phyloP scores from a whole-genome alignment of 2,113 vertebrate species.

The Podiceps cristatus region DNA sequence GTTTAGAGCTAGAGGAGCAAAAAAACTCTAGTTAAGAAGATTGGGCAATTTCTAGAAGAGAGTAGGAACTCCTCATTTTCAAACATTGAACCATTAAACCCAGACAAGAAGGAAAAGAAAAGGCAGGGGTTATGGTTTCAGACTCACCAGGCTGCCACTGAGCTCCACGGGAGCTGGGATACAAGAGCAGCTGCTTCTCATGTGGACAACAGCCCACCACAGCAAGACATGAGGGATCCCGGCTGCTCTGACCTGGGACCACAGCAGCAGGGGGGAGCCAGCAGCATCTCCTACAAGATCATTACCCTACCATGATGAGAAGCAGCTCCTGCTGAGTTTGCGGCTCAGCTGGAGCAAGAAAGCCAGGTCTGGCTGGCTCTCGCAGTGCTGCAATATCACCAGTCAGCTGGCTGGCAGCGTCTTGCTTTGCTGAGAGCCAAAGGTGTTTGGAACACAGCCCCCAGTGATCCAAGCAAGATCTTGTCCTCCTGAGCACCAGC shows the following conservation, averaged over 20 bases:
- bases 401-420: not conserved
- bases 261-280: not conserved
- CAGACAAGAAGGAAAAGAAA: not conserved
- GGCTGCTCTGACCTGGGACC: not conserved
- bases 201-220: not conserved
- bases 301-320: not conserved
- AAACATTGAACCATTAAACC: not conserved
- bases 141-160: not conserved
- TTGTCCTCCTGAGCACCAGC: not conserved
- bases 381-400: accelerated
- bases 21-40: not conserved
- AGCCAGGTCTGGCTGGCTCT: not conserved
- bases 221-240: not conserved
- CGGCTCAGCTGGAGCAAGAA: not conserved
- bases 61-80: not conserved
- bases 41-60: not conserved
- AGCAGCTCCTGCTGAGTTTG: not conserved
- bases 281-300: not conserved
- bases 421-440: not conserved
- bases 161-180: not conserved
- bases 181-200: not conserved
- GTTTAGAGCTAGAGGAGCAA: not conserved
- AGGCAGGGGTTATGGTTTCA: not conserved
- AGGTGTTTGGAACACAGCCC: not conserved
- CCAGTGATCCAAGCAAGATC: not conserved